A percentile compares a stretch with the other conserved stretches of the same genome.
phyloP scores from a whole-genome alignment of 2,888 invertebrate species.

The Temnothorax unifasciatus region DNA sequence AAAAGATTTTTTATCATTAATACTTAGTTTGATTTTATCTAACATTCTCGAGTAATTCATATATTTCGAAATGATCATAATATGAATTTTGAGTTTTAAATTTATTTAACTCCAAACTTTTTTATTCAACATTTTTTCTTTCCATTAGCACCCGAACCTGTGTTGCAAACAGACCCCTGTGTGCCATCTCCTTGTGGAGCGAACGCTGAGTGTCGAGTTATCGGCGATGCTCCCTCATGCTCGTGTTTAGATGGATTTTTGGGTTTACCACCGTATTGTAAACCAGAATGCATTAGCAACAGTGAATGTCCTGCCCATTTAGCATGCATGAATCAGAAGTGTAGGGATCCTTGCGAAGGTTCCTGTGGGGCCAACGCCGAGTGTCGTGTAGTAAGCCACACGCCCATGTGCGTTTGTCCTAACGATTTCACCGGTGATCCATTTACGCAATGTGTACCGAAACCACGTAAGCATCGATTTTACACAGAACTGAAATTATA shows the following conservation, averaged over 20 bases:
- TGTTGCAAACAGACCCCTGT: constrained; percentile 72
- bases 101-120: neutral
- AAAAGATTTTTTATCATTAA: neutral
- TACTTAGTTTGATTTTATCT: neutral
- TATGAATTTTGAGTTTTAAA: constrained; percentile 2
- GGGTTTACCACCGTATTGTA: constrained; percentile 92
- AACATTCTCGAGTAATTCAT: neutral
- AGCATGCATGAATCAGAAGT: constrained; percentile 92
- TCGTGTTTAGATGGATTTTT: constrained; percentile 91
- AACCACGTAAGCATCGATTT: constrained; percentile 77
- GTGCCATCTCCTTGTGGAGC: constrained; percentile 86
- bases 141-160: constrained; percentile 59
- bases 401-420: constrained; percentile 89
- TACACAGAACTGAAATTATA: neutral
- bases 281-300: constrained; percentile 92
- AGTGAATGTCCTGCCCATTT: constrained; percentile 91
- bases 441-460: constrained; percentile 80
- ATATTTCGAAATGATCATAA: neutral
- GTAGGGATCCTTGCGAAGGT: constrained; percentile 90
- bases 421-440: constrained; percentile 85
- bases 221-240: constrained; percentile 88
- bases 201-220: constrained; percentile 89
- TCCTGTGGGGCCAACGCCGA: constrained; percentile 91
- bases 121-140: constrained; percentile 10
- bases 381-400: constrained; percentile 92